These are phyloP conservation scores for Empis livida DNA, from an alignment of 2,888 invertebrate species.

Conservation along the genomic window DNA sequence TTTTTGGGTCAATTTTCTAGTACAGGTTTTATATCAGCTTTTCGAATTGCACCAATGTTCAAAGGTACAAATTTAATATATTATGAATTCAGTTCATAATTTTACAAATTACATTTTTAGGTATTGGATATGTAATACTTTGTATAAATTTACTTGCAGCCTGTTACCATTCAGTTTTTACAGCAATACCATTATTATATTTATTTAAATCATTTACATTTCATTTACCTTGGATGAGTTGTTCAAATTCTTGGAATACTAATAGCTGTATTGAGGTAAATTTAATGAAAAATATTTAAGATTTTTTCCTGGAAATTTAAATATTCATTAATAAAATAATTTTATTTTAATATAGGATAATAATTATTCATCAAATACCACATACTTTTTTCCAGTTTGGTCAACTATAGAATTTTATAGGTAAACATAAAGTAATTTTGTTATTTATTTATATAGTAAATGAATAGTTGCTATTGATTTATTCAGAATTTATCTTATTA, in stretches of 20 bases:
- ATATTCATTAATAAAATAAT: too few species aligned
- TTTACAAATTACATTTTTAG: conserved; percentile 15
- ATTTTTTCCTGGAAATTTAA: too few species aligned
- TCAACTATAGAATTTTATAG: too few species aligned
- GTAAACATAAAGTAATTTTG: too few species aligned
- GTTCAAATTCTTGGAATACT: not conserved
- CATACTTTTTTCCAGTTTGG: too few species aligned
- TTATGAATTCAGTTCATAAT: too few species aligned
- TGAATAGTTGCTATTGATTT: too few species aligned
- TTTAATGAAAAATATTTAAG: too few species aligned
- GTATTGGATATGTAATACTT: conserved; percentile 53
- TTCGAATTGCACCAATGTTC: conserved; percentile 70
- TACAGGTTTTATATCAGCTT: conserved; percentile 68
- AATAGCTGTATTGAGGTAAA: conserved; percentile 16
- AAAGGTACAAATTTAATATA: conserved; percentile 51
- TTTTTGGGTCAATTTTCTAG: conserved; percentile 75
- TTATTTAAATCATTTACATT: conserved; percentile 53
- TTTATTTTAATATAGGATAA: too few species aligned
- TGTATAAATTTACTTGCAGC: conserved; percentile 64
- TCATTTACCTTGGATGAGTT: conserved; percentile 18
- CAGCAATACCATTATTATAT: conserved; percentile 70
- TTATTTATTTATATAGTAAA: too few species aligned
- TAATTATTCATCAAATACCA: too few species aligned
- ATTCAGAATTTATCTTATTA: too few species aligned
- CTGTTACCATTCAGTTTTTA: conserved; percentile 68